Base-by-base conservation (phyloP, 2,888 invertebrate genomes). In the Augochlorella aurata region DNA sequence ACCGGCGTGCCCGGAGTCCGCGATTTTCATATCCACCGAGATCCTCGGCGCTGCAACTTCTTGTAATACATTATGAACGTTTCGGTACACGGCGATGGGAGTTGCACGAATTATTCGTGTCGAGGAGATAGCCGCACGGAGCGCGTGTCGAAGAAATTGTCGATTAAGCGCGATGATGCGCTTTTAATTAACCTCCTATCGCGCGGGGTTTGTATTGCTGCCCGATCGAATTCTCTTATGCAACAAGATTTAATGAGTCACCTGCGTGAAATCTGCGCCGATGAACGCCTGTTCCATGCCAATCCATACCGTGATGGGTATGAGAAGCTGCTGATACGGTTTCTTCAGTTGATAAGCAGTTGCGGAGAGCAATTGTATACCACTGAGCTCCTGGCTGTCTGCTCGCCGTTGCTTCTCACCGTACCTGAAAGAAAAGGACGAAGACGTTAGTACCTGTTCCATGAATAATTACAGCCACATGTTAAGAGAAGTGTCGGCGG, bases 261-360 rank as follows among this genome's bases (percentile, higher is more conserved):
- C 97, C 95, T 97, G 97, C 9, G 97, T 98, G 92, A 97, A 98
- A 90, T 98, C 97, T 84, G 98, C 98, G 24, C 98, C 97, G 88
- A 98, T 97, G 94, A 98, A 99, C 0, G 98, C 99, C 93, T 99
- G 99, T 93, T 99, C 99, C 96, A 99, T 97, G 78, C 99, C 99
- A 90, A 98, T 98, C 96, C 98, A 99, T 72, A 99, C 95, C 0
- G 99, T 99, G 84, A 99, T 96, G 1, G 99, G 99, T 85, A 99
- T 98, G 52, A 99, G 95, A 9, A 99, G 95, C 90, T 98, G 97
- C 92, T 99, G 98, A 92, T 98, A 97, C 0, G 97, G 97, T 93
- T 98, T 97, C 94, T 97, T 97, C 91, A 98, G 95, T 92, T 99
- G 99, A 92, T 97, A 97, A 81, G 97, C 97, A 0, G 99, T 99